Percentiles rank a stretch among this genome's conserved stretches.
These are phyloP conservation scores for Sarcoramphus papa DNA, from an alignment of 2,797 vertebrate genomes.

Conservation along the genomic window DNA sequence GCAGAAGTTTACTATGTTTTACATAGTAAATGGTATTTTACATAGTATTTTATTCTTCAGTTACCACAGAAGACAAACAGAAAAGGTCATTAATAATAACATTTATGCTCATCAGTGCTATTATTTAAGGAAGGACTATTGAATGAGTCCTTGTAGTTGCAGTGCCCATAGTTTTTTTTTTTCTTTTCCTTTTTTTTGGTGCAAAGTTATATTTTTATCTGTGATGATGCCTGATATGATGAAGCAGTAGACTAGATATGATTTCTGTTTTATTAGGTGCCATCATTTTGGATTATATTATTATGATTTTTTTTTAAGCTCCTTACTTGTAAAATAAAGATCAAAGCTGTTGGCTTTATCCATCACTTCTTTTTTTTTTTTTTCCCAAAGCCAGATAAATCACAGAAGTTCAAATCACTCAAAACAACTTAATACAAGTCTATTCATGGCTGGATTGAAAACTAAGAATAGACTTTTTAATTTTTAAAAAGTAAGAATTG, in stretches of 20 bases:
- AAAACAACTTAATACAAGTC: background rate
- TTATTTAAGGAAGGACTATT: background rate
- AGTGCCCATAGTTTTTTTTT: background rate
- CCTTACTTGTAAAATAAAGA: constrained; percentile 53
- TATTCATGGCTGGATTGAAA: background rate
- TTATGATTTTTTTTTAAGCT: constrained; percentile 36
- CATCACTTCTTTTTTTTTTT: background rate
- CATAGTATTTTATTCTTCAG: background rate
- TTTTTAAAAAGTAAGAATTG: background rate
- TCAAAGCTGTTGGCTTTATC: constrained; percentile 46
- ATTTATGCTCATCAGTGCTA: background rate
- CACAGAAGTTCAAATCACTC: background rate
- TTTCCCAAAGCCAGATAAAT: constrained; percentile 10
- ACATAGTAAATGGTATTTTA: background rate
- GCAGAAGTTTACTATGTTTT: background rate
- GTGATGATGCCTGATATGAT: background rate
- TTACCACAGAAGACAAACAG: background rate
- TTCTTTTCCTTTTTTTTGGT: background rate
- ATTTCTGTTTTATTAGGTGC: constrained; percentile 7
- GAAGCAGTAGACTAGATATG: background rate
- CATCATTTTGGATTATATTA: constrained; percentile 52
- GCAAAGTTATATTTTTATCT: background rate
- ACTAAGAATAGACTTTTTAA: background rate
- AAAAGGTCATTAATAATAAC: background rate
- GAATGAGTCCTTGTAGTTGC: background rate